A percentile compares a stretch with the other conserved stretches of the same genome.
phyloP scores from a whole-genome alignment of 2,888 invertebrate genomes.

The Strigamia crassipes region DNA sequence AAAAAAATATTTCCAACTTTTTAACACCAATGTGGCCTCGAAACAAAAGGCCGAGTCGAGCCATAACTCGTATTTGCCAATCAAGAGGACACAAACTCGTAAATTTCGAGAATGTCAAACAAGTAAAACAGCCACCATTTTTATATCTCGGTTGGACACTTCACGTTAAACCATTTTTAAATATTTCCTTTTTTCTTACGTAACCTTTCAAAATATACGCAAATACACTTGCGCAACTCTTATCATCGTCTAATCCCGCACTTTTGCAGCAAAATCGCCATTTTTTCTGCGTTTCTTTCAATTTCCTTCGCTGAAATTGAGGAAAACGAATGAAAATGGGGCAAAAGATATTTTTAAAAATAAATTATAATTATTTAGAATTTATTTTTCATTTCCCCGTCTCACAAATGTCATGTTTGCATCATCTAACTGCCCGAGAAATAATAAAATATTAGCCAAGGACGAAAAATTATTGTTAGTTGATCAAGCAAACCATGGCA shows the following conservation, averaged over 20 bases:
- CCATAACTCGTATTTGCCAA: slow-evolving; percentile 16
- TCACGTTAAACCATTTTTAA: background rate
- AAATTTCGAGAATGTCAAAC: slow-evolving; percentile 16
- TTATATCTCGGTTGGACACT: background rate
- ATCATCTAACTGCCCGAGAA: slow-evolving; percentile 2
- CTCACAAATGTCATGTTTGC: background rate
- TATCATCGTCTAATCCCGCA: background rate
- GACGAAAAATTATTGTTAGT: slow-evolving; percentile 34
- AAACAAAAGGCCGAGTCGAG: background rate
- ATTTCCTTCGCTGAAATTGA: background rate
- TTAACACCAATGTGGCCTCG: background rate
- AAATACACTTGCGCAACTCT: too few relatives aligned
- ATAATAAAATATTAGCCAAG: slow-evolving; percentile 11
- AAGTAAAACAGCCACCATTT: slow-evolving; percentile 7
- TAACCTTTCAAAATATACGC: too few relatives aligned
- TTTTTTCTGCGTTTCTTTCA: too few relatives aligned
- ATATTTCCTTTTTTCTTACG: too few relatives aligned
- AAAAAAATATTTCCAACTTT: background rate
- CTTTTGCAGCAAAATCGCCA: background rate
- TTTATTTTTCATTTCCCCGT: background rate
- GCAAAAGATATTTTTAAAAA: background rate
- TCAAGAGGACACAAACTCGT: slow-evolving; percentile 37
- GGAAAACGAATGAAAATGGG: background rate
- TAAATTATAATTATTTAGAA: background rate
- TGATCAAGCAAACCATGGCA: slow-evolving; percentile 39